Evolutionary conservation across 2,888 invertebrate genomes (phyloP), one percentile per base, ranked within the genome.

Genomic region (Stenichneumon culpator): DNA sequence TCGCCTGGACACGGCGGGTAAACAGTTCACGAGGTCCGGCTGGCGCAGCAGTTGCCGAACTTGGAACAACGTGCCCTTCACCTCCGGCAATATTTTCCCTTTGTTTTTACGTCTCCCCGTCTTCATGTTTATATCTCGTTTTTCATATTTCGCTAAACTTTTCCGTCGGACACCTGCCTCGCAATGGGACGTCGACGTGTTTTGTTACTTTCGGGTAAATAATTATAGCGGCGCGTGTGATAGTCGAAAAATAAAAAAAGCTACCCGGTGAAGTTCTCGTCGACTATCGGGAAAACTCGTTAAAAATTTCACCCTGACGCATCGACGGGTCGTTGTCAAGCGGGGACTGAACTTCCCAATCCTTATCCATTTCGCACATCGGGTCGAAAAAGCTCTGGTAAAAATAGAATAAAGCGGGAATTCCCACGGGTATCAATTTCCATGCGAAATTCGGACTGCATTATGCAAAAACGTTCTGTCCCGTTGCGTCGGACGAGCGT

Each of bases 21-120:
- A 79, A 82, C 82, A 82, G 70, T 79, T 82, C n/a, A 36, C 69
- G 67, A 72, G 74, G 54, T 79, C 52, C 77, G 69, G 57, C 57
- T 22, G 52, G 47, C 28, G 74, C 50, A 65, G 79, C 63, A 57
- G 65, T 82, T 79, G 44, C n/a, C 65, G 39, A 84, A 82, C 52
- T 84, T 82, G 65, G 47, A 54, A 67, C 81, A 65, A 78, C 68
- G n/a, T n/a, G 39, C 22, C 54, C 54, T 9, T 25, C 47, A 19
- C 73, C 39, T 39, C n/a, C 14, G 2, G 22, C 50, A 7, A 65
- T 65, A 65, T 75, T 75, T 75, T 65, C 65, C 32, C 50, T 32
- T 50, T 14, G 65, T 75, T 75, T 75, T 50, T 47, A 22, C 25
- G 22, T 57, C 9, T 22, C 19, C n/a, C 54, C 9, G 19, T 54